Conservation (phyloP, 2,797 vertebrate genomes). For the Tokudaia tokunoshimensis region DNA sequence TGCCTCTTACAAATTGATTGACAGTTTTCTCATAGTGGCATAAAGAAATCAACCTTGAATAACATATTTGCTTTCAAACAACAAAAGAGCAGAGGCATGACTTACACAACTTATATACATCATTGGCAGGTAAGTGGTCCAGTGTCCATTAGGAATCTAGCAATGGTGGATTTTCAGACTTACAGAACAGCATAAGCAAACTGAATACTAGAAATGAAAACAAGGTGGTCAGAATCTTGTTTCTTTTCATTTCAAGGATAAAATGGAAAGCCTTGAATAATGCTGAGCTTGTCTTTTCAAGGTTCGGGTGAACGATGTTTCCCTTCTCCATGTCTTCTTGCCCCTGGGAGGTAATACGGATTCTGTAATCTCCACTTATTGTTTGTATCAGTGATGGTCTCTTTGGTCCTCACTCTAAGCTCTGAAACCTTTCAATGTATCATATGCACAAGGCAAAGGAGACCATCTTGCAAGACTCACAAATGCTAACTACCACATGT, state of each 20-base stretch:
- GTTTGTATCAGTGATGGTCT: not conserved
- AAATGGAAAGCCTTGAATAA: not conserved
- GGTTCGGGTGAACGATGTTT: not conserved
- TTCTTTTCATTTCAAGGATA: not conserved
- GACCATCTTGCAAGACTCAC: not conserved
- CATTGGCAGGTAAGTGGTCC: not conserved
- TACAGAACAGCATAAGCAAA: not conserved
- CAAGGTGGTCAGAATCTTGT: not conserved
- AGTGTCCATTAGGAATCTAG: not conserved
- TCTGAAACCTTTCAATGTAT: not conserved
- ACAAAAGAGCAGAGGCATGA: not conserved
- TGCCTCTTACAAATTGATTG: not conserved
- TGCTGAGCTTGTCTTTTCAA: not conserved
- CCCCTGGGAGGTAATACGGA: not conserved
- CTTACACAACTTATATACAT: not conserved
- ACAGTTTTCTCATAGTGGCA: not conserved
- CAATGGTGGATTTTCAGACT: not conserved
- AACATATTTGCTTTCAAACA: not conserved
- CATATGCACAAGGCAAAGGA: not conserved
- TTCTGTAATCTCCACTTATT: not conserved
- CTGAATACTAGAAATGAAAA: not conserved
- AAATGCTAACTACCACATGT: not conserved
- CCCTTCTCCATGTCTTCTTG: not conserved
- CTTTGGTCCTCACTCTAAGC: not conserved
- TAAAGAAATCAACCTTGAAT: not conserved